phyloP scores from a whole-genome alignment of 2,888 invertebrate species.

The Autographa gamma region DNA sequence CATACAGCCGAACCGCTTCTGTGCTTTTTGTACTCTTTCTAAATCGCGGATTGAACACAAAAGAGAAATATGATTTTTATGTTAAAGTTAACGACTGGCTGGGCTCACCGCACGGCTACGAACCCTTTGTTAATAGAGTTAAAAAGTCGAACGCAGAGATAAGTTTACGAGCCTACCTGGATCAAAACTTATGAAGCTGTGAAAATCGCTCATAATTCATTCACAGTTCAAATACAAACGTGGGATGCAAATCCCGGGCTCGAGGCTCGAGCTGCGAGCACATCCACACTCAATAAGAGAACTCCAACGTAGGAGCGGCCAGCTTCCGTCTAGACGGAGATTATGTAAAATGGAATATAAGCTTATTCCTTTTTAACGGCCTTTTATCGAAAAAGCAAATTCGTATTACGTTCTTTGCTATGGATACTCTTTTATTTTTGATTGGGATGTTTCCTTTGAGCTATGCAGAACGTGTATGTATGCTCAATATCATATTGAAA shows the following conservation, averaged over 20 bases:
- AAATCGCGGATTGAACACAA: constrained; percentile 16
- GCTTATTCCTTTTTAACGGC: constrained; percentile 77
- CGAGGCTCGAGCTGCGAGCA: constrained; percentile 48
- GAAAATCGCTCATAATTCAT: constrained; percentile 75
- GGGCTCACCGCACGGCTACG: constrained; percentile 16
- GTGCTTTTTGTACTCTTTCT: constrained; percentile 29
- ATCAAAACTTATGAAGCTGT: constrained; percentile 71
- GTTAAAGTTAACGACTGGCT: constrained; percentile 21
- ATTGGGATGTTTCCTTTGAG: constrained; percentile 71
- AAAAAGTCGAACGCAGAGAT: constrained; percentile 55
- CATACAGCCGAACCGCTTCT: constrained; percentile 58
- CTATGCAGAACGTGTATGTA: constrained; percentile 60
- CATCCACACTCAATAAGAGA: constrained; percentile 70
- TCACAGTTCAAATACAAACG: constrained; percentile 70
- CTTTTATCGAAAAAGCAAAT: constrained; percentile 78
- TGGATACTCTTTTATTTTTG: constrained; percentile 77
- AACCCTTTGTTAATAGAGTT: constrained; percentile 54
- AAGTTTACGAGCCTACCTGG: constrained; percentile 65
- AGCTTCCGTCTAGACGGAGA: constrained; percentile 87
- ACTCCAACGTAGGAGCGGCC: constrained; percentile 65
- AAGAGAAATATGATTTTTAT: constrained; percentile 24
- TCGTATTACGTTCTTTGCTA: constrained; percentile 75
- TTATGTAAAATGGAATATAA: constrained; percentile 84
- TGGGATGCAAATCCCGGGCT: constrained; percentile 71
- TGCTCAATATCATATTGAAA: constrained; percentile 68